phyloP scores from a whole-genome alignment of 1,140 invertebrate species.

The Brachionus koreanus region DNA sequence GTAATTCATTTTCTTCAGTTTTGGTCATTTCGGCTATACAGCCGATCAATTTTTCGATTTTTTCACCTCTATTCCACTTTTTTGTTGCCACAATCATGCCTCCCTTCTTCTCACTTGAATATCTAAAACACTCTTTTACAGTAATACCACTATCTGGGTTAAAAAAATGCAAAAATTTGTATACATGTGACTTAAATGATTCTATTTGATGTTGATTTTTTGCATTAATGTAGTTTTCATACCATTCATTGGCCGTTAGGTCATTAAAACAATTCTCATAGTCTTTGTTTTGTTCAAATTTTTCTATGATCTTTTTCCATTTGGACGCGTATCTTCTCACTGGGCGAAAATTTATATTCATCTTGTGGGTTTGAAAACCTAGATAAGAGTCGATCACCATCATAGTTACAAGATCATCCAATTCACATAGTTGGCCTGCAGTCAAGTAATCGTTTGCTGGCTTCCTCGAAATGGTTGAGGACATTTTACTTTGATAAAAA shows the following conservation, averaged over 20 bases:
- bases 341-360: conserved; percentile 63
- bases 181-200: conserved; percentile 84
- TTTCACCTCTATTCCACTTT: conserved; percentile 68
- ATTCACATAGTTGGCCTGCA: conserved; percentile 66
- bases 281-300: conserved; percentile 81
- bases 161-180: conserved; percentile 48
- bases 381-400: conserved; percentile 87
- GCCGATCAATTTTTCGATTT: conserved; percentile 69
- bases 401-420: conserved; percentile 90
- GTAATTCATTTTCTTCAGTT: conserved; percentile 81
- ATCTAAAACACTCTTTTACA: conserved; percentile 86
- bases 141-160: conserved; percentile 69
- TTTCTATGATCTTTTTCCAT: conserved; percentile 74
- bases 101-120: conserved; percentile 88
- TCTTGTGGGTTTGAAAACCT: conserved; percentile 92
- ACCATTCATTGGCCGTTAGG: conserved; percentile 75
- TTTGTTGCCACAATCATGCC: conserved; percentile 91
- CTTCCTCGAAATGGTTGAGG: neutral
- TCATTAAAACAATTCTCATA: conserved; percentile 81
- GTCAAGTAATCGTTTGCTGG: neutral
- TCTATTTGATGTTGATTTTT: conserved; percentile 77
- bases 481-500: neutral
- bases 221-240: conserved; percentile 66
- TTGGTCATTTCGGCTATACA: conserved; percentile 92
- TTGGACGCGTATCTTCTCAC: conserved; percentile 63